A percentile compares a stretch with the other conserved stretches of the same genome.
These are phyloP conservation scores for Pseudomugil gertrudae DNA, from an alignment of 2,797 vertebrate genomes.

Conservation along the genomic window DNA sequence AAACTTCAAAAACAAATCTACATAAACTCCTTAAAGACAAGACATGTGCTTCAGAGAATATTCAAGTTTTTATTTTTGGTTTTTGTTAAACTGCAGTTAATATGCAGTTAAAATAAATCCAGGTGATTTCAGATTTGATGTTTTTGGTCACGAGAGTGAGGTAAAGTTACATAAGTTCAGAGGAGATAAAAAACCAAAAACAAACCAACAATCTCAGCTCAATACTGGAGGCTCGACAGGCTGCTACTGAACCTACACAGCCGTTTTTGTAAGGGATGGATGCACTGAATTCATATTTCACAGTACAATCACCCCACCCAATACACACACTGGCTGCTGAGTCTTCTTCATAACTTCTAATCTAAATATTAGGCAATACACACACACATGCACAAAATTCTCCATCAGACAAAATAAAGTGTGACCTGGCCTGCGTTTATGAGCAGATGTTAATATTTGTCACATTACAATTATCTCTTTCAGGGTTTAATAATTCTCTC, in stretches of 20 bases:
- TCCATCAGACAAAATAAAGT: conserved; percentile 45
- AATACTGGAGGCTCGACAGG: conserved; percentile 23
- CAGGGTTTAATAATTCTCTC: conserved; percentile 53
- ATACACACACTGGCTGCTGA: conserved; percentile 39
- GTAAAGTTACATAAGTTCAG: conserved; percentile 18
- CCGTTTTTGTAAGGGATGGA: conserved; percentile 48
- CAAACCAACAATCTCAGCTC: neutral
- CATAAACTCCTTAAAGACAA: too few relatives aligned
- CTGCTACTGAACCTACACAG: conserved; percentile 21
- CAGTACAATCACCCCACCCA: conserved; percentile 53
- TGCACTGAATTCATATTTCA: conserved; percentile 57
- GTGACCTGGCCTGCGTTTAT: conserved; percentile 66
- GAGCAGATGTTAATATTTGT: conserved; percentile 73
- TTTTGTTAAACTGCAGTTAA: too few relatives aligned
- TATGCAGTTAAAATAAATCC: neutral
- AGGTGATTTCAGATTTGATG: neutral
- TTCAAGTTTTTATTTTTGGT: too few relatives aligned
- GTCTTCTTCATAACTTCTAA: conserved; percentile 58
- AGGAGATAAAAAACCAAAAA: conserved; percentile 9
- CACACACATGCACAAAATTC: conserved; percentile 28
- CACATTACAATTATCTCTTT: conserved; percentile 60
- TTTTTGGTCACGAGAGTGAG: neutral
- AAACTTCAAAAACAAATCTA: too few relatives aligned
- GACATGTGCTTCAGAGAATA: too few relatives aligned
- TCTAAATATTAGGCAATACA: conserved; percentile 55